phyloP scores from a whole-genome alignment of 1,140 invertebrate genomes.

The Drosophila mojavensis region DNA sequence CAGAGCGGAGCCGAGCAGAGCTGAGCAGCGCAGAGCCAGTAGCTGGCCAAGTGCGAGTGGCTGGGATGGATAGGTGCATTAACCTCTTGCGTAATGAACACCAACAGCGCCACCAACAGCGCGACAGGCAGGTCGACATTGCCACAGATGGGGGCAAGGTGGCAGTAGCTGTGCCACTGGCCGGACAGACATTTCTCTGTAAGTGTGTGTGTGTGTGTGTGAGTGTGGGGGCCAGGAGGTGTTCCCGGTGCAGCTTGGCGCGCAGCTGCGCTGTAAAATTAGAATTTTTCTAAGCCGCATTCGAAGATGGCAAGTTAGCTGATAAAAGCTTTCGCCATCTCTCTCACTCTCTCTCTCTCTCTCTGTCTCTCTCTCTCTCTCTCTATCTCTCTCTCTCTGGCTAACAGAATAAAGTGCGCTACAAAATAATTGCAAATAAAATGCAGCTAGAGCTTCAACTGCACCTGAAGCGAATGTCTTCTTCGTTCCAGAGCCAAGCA shows the following conservation, averaged over 20 bases:
- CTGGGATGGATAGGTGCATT: constrained; percentile 59
- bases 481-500: constrained; percentile 57
- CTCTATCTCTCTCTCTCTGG: constrained; percentile 60
- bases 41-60: constrained; percentile 19
- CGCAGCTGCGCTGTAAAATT: constrained; percentile 80
- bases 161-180: constrained; percentile 3
- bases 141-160: constrained; percentile 22
- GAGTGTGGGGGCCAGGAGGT: constrained; percentile 9
- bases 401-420: constrained; percentile 64
- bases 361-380: neutral
- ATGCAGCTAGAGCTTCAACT: constrained; percentile 62
- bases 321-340: constrained; percentile 27
- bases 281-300: constrained; percentile 56
- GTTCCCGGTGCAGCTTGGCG: constrained; percentile 49
- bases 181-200: neutral
- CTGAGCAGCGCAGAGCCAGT: constrained; percentile 17
- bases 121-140: constrained; percentile 49
- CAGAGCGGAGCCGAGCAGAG: constrained; percentile 14
- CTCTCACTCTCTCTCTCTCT: neutral
- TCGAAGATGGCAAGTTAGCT: constrained; percentile 47
- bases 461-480: constrained; percentile 60
- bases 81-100: constrained; percentile 81
- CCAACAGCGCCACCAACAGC: constrained; percentile 79
- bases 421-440: constrained; percentile 82
- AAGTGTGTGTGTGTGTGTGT: too few species aligned